phyloP scores from a whole-genome alignment of 30 jellyfish, hydroid and myxozoan genomes.

The Turritopsis dohrnii region DNA sequence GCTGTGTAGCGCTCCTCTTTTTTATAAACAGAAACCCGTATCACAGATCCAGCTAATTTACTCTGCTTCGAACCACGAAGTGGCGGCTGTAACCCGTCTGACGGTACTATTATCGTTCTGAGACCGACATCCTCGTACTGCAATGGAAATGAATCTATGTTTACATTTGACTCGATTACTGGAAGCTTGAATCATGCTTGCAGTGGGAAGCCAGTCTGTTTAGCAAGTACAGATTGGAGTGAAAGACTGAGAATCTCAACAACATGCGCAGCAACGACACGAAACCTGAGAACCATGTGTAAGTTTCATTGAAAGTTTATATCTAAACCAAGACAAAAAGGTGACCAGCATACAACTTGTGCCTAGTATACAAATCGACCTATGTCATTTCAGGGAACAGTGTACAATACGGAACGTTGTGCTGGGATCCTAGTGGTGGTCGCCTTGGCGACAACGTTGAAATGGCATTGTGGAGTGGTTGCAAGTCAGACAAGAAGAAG shows the following conservation, averaged over 20 bases:
- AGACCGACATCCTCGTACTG: constrained; percentile 58
- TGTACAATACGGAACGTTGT: constrained; percentile 34
- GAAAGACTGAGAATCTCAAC: constrained; percentile 27
- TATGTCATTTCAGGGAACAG: constrained; percentile 27
- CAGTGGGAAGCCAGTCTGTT: constrained; percentile 86
- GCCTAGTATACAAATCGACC: not conserved
- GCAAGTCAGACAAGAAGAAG: constrained; percentile 15
- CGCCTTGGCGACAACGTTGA: constrained; percentile 32
- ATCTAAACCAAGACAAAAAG: too few relatives aligned
- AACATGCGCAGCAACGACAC: constrained; percentile 41
- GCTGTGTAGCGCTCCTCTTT: too few relatives aligned
- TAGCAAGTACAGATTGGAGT: constrained; percentile 23
- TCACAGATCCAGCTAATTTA: constrained; percentile 26
- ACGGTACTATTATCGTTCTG: constrained; percentile 53
- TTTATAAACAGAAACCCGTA: constrained; percentile 41
- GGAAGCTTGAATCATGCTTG: constrained; percentile 83
- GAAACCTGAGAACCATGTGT: constrained; percentile 2
- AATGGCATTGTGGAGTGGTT: constrained; percentile 63
- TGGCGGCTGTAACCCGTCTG: constrained; percentile 69
- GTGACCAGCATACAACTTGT: not conserved
- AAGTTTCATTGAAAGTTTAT: too few relatives aligned
- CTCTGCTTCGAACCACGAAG: constrained; percentile 67
- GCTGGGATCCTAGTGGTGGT: constrained; percentile 68
- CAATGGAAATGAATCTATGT: constrained; percentile 59
- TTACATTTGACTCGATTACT: constrained; percentile 50